Evolutionary conservation across 2,888 invertebrate species (phyloP).

Genomic region (Pegoplata infirma): DNA sequence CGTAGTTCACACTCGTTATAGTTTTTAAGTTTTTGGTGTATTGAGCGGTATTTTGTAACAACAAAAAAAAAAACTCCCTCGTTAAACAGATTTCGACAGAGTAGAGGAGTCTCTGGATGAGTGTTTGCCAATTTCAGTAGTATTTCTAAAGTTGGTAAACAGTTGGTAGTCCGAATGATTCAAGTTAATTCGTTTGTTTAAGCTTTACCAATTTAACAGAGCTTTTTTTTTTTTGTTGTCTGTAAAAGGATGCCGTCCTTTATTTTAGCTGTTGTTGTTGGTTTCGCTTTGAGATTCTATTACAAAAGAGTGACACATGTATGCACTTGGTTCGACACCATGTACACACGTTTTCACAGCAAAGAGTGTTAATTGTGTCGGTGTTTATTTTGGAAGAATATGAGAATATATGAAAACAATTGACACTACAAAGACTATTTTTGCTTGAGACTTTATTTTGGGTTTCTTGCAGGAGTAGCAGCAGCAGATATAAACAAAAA

Average conservation of each 20-base stretch:
- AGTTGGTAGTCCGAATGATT: conserved; percentile 41
- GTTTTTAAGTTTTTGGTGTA: neutral
- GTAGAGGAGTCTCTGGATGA: conserved; percentile 59
- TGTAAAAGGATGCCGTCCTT: conserved; percentile 64
- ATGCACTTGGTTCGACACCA: conserved; percentile 77
- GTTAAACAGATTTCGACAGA: conserved; percentile 75
- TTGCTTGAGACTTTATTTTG: neutral
- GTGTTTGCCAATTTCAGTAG: conserved; percentile 32
- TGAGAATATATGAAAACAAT: conserved; percentile 65
- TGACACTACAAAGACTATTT: conserved; percentile 57
- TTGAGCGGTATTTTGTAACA: conserved; percentile 71
- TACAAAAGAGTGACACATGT: conserved; percentile 76
- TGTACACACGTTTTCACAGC: conserved; percentile 65
- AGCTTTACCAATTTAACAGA: conserved; percentile 50
- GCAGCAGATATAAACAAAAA: neutral
- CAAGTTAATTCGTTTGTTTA: conserved; percentile 57
- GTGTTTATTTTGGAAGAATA: conserved; percentile 51
- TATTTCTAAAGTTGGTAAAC: conserved; percentile 23
- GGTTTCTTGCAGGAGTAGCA: neutral
- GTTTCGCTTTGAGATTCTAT: conserved; percentile 39
- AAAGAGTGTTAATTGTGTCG: conserved; percentile 66
- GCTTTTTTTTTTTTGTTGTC: conserved; percentile 26
- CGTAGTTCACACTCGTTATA: conserved; percentile 21
- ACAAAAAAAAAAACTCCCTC: conserved; percentile 77
- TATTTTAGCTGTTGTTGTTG: conserved; percentile 23